Evolutionary conservation across 2,888 invertebrate species (phyloP).

Genomic region (Polyommatus icarus): DNA sequence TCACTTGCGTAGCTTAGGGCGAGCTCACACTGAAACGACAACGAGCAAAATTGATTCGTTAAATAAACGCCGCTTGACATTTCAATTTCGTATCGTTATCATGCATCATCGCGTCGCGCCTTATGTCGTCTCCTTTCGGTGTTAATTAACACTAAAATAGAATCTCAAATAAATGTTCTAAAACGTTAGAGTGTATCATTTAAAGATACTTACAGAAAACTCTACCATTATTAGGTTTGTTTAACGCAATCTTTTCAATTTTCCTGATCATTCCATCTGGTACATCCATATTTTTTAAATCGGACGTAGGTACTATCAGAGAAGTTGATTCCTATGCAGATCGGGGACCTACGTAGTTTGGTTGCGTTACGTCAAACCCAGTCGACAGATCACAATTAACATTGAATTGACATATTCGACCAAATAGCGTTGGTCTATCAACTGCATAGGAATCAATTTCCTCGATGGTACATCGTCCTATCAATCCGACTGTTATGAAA

Average conservation of each 20-base stretch:
- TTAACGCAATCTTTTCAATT: background rate
- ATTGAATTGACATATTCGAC: no score
- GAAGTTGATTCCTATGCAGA: no score
- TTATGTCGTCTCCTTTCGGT: background rate
- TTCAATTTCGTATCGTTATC: background rate
- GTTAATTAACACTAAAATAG: background rate
- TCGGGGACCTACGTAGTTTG: no score
- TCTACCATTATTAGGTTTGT: background rate
- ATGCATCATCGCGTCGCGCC: background rate
- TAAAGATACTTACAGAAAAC: background rate
- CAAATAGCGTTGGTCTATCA: no score
- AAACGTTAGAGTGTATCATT: background rate
- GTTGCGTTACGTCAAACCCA: no score
- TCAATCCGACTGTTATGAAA: constrained; percentile 36
- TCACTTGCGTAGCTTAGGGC: background rate
- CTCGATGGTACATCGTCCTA: constrained; percentile 7
- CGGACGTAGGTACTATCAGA: no score
- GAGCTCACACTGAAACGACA: background rate
- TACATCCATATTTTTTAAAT: background rate
- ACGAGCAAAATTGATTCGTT: background rate
- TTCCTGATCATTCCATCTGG: background rate
- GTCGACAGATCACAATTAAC: no score
- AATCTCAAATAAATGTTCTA: background rate
- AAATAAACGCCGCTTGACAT: background rate
- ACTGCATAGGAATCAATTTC: no score